phyloP scores from a whole-genome alignment of 2,113 vertebrate species.

The Etheostoma cragini region DNA sequence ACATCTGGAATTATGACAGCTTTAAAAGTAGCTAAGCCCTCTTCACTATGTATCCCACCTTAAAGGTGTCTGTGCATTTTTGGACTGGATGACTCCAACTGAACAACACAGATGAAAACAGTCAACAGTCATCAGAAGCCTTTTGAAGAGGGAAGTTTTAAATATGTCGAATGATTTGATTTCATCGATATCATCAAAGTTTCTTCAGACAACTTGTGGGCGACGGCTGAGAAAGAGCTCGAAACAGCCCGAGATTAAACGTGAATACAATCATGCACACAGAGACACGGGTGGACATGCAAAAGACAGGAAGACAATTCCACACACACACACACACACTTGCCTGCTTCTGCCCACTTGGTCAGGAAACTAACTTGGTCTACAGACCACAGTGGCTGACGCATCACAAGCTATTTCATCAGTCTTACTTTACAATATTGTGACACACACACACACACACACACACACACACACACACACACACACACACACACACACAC shows the following conservation, averaged over 20 bases:
- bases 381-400: background rate
- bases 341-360: background rate
- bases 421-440: background rate
- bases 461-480: constrained; percentile 22
- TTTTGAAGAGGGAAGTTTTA: constrained; percentile 11
- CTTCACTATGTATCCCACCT: constrained; percentile 12
- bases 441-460: constrained; percentile 16
- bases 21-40: constrained; percentile 39
- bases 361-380: constrained; percentile 7
- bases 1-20: background rate
- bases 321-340: constrained; percentile 10
- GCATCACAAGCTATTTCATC: background rate
- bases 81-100: constrained; percentile 12
- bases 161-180: constrained; percentile 19
- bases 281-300: constrained; percentile 57
- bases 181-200: background rate
- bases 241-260: constrained; percentile 36
- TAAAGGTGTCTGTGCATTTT: constrained; percentile 37
- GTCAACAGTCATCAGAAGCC: constrained; percentile 67
- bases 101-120: constrained; percentile 18
- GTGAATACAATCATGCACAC: constrained; percentile 65
- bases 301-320: constrained; percentile 51
- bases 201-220: constrained; percentile 22
- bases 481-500: constrained; percentile 16
- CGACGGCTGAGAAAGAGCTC: background rate